Evolutionary conservation across 2,888 invertebrate genomes (phyloP).

Genomic region (Crematogaster levior): DNA sequence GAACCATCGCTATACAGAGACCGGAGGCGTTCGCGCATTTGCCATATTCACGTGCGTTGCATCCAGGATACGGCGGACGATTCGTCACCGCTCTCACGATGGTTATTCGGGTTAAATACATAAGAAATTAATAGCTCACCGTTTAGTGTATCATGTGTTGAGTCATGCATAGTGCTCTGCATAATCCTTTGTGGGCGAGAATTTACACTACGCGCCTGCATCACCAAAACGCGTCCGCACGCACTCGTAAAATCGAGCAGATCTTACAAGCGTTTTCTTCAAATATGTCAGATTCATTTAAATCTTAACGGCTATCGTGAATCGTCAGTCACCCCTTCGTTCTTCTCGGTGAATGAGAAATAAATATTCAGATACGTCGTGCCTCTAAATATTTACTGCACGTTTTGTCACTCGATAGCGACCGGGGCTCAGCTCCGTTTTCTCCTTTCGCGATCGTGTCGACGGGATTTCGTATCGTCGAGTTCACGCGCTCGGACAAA

Average conservation of each 20-base stretch:
- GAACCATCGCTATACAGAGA: neutral
- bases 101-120: conserved; percentile 76
- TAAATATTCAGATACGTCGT: neutral
- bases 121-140: conserved; percentile 74
- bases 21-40: neutral
- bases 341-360: neutral
- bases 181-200: conserved; percentile 34
- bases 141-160: conserved; percentile 74
- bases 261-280: neutral
- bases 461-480: conserved; percentile 22
- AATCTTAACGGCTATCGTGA: neutral
- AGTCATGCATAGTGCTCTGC: conserved; percentile 66
- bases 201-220: neutral
- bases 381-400: conserved; percentile 3
- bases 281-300: conserved; percentile 14
- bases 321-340: neutral
- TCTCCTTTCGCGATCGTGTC: conserved; percentile 6
- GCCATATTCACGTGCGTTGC: conserved; percentile 28
- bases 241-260: too few species aligned
- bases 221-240: neutral
- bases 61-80: neutral
- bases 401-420: conserved; percentile 17
- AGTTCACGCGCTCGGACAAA: conserved; percentile 41
- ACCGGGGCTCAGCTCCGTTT: neutral
- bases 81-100: conserved; percentile 62